These are phyloP conservation scores for Agelas oroides DNA, from an alignment of 37 sponge, comb jelly and placozoan genomes.

Conservation along the genomic window DNA sequence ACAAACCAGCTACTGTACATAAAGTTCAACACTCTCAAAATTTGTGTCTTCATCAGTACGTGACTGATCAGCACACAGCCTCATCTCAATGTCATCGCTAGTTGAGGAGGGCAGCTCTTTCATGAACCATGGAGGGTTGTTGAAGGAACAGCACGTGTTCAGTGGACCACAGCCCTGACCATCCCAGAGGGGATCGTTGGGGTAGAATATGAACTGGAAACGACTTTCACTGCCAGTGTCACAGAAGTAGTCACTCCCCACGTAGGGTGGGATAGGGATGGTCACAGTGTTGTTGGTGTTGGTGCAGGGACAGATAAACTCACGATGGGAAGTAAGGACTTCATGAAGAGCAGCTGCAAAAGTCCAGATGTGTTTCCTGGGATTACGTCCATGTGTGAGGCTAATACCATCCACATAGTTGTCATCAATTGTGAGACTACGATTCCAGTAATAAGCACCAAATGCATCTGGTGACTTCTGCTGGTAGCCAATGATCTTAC, in stretches of 20 bases:
- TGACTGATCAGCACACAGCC: conserved; percentile 23
- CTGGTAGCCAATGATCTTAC: conserved; percentile 36
- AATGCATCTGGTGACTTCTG: conserved; percentile 31
- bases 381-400: conserved; percentile 33
- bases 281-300: not conserved
- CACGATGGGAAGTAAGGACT: not conserved
- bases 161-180: conserved; percentile 27
- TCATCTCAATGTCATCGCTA: conserved; percentile 44
- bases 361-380: conserved; percentile 57
- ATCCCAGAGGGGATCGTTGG: conserved; percentile 46
- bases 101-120: conserved; percentile 11
- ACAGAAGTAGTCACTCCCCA: conserved; percentile 31
- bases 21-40: not conserved
- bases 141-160: conserved; percentile 48
- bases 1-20: conserved; percentile 8
- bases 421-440: not conserved
- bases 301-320: conserved; percentile 21
- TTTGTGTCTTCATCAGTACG: not conserved
- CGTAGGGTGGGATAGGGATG: not conserved
- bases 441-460: not conserved
- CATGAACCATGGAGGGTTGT: conserved; percentile 39
- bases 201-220: conserved; percentile 15
- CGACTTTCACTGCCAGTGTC: conserved; percentile 18
- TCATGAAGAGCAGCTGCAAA: conserved; percentile 30
- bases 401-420: conserved; percentile 44